Conservation (phyloP, 2,797 vertebrate species). For the Lithobates pipiens region DNA sequence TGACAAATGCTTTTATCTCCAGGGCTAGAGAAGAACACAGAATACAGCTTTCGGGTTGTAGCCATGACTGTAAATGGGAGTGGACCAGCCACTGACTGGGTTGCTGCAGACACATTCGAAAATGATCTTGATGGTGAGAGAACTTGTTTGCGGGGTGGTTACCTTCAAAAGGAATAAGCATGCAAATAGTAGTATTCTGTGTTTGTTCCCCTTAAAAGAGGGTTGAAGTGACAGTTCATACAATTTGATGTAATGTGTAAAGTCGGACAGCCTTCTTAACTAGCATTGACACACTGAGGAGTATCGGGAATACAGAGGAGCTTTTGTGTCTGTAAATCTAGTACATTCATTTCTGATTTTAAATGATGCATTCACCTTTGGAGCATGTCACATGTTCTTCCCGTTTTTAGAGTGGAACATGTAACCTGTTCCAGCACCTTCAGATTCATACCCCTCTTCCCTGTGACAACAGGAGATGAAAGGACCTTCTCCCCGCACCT, state of each 20-base stretch:
- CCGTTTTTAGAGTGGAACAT: no score
- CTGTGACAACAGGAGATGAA: no score
- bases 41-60: constrained; percentile 92
- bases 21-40: constrained; percentile 93
- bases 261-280: neutral
- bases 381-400: no score
- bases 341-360: neutral
- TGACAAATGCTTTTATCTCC: constrained; percentile 49
- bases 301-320: neutral
- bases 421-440: no score
- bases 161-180: neutral
- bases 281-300: neutral
- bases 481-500: no score
- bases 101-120: constrained; percentile 92
- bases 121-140: constrained; percentile 92
- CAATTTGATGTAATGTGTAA: neutral
- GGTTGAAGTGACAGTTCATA: neutral
- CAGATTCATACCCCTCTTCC: no score
- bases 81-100: constrained; percentile 91
- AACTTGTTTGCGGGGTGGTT: neutral
- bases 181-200: neutral
- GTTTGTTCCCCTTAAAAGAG: neutral
- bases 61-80: constrained; percentile 92
- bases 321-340: neutral
- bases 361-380: no score